Evolutionary conservation across 2,113 vertebrate genomes (phyloP).

Genomic region (Lepidothrix coronata): DNA sequence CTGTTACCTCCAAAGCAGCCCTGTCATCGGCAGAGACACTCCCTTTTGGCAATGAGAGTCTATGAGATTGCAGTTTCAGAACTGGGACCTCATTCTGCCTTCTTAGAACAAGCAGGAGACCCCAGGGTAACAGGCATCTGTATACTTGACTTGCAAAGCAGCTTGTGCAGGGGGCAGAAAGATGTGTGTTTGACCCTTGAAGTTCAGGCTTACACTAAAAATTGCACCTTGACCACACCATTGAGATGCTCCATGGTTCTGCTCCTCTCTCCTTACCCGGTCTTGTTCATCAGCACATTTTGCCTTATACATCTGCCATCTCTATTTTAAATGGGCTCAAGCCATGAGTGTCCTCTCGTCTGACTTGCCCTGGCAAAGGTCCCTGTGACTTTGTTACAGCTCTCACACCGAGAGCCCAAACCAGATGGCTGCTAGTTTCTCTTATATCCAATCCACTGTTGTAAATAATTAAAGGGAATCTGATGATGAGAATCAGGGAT

Average conservation of each 20-base stretch:
- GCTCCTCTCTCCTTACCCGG: not conserved
- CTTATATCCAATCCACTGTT: not conserved
- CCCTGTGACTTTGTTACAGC: not conserved
- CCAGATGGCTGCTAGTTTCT: not conserved
- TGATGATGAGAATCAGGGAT: not conserved
- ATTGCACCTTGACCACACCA: not conserved
- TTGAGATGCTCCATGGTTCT: not conserved
- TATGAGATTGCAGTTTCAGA: not conserved
- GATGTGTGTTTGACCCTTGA: not conserved
- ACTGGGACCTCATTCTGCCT: not conserved
- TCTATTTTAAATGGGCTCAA: not conserved
- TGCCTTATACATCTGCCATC: not conserved
- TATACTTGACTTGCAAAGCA: not conserved
- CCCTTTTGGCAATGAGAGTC: not conserved
- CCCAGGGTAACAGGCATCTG: not conserved
- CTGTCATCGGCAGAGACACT: not conserved
- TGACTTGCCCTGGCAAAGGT: not conserved
- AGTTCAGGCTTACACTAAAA: not conserved
- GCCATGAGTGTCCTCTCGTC: not conserved
- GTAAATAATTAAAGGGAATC: not conserved
- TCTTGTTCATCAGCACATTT: not conserved
- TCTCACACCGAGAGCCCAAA: not conserved
- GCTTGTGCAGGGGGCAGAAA: rapidly evolving
- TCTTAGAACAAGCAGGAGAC: not conserved
- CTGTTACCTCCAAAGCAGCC: not conserved